phyloP scores from a whole-genome alignment of 2,888 invertebrate genomes.

The Epinotia ramella region DNA sequence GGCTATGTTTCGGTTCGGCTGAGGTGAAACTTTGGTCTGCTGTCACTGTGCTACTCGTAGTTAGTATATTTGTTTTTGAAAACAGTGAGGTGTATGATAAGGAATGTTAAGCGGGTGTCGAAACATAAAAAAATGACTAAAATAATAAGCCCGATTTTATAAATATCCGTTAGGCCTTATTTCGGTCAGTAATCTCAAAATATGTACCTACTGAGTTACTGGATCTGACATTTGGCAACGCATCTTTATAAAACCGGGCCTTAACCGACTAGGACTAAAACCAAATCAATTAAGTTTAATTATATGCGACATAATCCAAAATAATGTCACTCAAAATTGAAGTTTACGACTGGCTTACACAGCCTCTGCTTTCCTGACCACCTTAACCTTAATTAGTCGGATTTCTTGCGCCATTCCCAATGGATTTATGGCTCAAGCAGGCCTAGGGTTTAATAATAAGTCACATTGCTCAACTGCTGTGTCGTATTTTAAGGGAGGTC shows the following conservation, averaged over 20 bases:
- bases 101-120: background rate
- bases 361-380: constrained; percentile 24
- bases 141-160: too few species aligned
- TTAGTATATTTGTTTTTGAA: background rate
- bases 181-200: too few species aligned
- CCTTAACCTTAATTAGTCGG: constrained; percentile 34
- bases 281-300: background rate
- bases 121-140: background rate
- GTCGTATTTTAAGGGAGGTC: constrained; percentile 28
- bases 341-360: constrained; percentile 34
- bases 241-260: too few species aligned
- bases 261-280: too few species aligned
- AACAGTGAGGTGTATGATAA: background rate
- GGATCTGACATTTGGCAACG: too few species aligned
- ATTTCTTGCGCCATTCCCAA: constrained; percentile 33
- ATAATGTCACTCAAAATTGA: constrained; percentile 23
- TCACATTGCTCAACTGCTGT: constrained; percentile 23
- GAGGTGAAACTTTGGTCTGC: constrained; percentile 14
- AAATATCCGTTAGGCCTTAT: too few species aligned
- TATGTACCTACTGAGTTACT: too few species aligned
- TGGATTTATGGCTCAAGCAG: constrained; percentile 40
- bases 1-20: constrained; percentile 22
- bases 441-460: constrained; percentile 43
- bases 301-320: constrained; percentile 10
- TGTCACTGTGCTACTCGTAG: background rate